Evolutionary conservation across 2,113 vertebrate genomes (phyloP).

Genomic region (Bubo scandiacus): DNA sequence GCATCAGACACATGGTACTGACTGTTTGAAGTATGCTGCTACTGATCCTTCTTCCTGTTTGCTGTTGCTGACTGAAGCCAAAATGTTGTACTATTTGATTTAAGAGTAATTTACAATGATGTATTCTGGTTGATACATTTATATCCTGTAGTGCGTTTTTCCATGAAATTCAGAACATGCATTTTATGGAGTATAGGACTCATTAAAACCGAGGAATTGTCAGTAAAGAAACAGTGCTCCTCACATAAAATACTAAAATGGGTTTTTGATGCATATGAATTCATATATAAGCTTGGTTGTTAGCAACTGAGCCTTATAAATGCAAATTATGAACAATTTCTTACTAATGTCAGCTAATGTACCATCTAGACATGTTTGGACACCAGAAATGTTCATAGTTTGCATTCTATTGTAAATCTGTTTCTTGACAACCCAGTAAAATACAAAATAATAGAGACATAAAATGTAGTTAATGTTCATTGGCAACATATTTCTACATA

Average conservation of each 20-base stretch:
- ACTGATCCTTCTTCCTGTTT: background rate
- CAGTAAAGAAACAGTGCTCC: background rate
- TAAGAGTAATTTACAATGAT: background rate
- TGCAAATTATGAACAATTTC: background rate
- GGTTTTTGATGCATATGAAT: background rate
- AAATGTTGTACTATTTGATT: background rate
- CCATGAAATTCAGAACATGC: background rate
- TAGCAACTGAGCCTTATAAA: background rate
- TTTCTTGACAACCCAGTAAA: conserved; percentile 30
- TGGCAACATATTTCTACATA: background rate
- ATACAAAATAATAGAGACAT: background rate
- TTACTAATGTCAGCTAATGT: background rate
- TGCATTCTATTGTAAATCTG: background rate
- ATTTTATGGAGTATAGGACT: background rate
- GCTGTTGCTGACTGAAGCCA: background rate
- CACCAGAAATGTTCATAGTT: background rate
- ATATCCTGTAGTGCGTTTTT: background rate
- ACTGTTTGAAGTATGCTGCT: background rate
- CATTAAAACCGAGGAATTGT: background rate
- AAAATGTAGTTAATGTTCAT: background rate
- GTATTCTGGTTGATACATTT: background rate
- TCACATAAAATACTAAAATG: background rate
- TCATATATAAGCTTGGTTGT: background rate
- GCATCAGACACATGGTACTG: fast-evolving
- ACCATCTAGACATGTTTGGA: background rate